phyloP scores from a whole-genome alignment of 1,140 invertebrate genomes.

The Ceratitis capitata region DNA sequence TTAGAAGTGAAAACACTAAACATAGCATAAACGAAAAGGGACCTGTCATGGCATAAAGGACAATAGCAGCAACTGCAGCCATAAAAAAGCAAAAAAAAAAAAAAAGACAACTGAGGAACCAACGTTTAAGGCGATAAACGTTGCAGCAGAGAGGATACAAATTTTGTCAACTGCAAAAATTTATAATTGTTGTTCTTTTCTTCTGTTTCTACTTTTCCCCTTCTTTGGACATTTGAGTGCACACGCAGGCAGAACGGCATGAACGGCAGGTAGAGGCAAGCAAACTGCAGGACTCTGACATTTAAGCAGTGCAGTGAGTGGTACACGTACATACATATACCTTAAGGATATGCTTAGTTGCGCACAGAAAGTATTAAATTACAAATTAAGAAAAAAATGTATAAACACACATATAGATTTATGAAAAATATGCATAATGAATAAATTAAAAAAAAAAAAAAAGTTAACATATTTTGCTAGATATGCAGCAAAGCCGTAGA shows the following conservation, averaged over 20 bases:
- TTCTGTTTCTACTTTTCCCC: not conserved
- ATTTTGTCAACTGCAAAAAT: constrained; percentile 26
- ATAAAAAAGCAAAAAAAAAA: no score
- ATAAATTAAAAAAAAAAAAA: not conserved
- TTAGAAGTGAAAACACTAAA: not conserved
- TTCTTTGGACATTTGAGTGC: not conserved
- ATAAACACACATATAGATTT: no score
- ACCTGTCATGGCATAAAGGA: not conserved
- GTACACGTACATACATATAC: no score
- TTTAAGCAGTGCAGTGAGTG: not conserved
- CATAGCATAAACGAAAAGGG: not conserved
- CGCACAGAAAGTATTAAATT: constrained; percentile 30
- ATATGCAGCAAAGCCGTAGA: not conserved
- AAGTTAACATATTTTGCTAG: not conserved
- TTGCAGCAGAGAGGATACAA: not conserved
- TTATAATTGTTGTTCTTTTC: constrained; percentile 3
- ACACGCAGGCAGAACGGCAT: not conserved
- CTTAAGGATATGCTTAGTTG: constrained; percentile 8
- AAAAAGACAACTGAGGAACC: not conserved
- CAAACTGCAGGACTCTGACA: not conserved
- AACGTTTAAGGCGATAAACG: constrained; percentile 17
- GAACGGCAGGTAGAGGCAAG: not conserved
- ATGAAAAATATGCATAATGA: not conserved
- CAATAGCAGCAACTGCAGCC: not conserved
- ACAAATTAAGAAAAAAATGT: not conserved